Evolutionary conservation across 2,797 vertebrate genomes (phyloP), one percentile per base, ranked within the genome.

Genomic region (Sebastes kiyomatsui): DNA sequence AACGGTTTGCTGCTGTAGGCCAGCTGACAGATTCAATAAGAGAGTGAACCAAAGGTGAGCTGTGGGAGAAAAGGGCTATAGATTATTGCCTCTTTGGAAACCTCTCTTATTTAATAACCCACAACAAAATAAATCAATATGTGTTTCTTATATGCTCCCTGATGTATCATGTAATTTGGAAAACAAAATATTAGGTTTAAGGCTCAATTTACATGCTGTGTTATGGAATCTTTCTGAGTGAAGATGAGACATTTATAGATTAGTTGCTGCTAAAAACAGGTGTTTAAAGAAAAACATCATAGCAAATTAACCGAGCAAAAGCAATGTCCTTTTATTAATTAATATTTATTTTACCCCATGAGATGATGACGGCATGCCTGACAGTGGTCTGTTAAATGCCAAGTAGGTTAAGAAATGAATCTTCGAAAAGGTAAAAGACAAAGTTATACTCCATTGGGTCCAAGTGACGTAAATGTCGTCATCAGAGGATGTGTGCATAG

Each of bases 1-100:
- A 94, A 91, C 2, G 59, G 75, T 88, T 87, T 76, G 32, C 77
- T 72, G 88, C 88, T 82, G 74, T 49, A 72, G 79, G 80, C 81
- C 77, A 56, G 52, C 64, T 56, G 77, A 92, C 61, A 77, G 72
- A 75, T 86, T 81, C 70, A 82, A 79, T 87, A 76, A 81, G 66
- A 55, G 49, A 64, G 13, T 1, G 30, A 80, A 69, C 49, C 55
- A 20, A 74, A 76, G 66, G 67, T 75, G 71, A 71, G 56, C 60
- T 65, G 20, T 25, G 35, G 60, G 61, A 49, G 59, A 35, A 22
- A 27, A 27, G 20, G n/a, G 59, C 6, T 13, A 20, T 18, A 28
- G 18, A 81, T 75, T 83, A 72, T 79, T 84, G 46, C 72, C 66
- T 80, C 66, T 74, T 62, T 65, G 28, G 59, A 69, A 85, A 28